Evolutionary conservation across 2,888 invertebrate genomes (phyloP).

Genomic region (Rhopalosiphum nymphaeae): DNA sequence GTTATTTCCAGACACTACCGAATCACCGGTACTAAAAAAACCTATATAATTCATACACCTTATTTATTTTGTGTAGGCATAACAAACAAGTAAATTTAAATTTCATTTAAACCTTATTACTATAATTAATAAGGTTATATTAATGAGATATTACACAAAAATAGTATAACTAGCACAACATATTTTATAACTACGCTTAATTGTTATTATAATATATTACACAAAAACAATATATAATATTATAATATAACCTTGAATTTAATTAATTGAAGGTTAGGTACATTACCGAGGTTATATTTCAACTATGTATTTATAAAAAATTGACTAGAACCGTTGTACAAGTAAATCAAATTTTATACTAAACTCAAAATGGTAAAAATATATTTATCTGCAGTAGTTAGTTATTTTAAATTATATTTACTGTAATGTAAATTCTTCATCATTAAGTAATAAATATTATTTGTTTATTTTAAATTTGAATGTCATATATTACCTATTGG

Average conservation of each 20-base stretch:
- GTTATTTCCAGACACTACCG: conserved; percentile 69
- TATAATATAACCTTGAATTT: neutral
- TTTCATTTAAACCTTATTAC: neutral
- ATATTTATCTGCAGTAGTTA: neutral
- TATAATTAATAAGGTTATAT: neutral
- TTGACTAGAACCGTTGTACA: neutral
- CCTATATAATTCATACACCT: conserved; percentile 65
- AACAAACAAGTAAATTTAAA: neutral
- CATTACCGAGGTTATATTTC: neutral
- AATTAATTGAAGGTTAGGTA: neutral
- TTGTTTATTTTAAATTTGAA: neutral
- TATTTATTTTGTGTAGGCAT: neutral
- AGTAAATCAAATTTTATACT: neutral
- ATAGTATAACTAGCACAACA: neutral
- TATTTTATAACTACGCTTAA: neutral
- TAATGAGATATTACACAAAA: neutral
- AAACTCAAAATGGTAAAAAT: neutral
- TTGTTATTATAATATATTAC: neutral
- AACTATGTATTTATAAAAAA: neutral
- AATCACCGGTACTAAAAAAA: conserved; percentile 69
- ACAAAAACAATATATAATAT: neutral
- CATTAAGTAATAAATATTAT: neutral
- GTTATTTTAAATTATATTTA: neutral
- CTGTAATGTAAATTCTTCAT: neutral
- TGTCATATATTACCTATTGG: conserved; percentile 70